Evolutionary conservation across 2,797 vertebrate genomes (phyloP).

Genomic region (Spea hammondii): DNA sequence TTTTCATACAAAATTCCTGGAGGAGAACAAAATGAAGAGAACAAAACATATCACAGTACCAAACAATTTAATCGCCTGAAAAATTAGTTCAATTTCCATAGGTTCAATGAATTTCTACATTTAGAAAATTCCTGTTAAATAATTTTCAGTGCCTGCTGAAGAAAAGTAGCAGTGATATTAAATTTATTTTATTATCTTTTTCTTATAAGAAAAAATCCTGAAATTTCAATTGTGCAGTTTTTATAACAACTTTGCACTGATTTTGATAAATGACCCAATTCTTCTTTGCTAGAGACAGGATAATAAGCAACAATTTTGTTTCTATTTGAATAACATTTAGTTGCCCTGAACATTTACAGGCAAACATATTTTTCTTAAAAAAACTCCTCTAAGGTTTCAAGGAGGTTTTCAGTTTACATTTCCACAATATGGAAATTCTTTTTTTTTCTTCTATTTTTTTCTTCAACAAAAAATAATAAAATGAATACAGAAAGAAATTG

Average conservation of each 20-base stretch:
- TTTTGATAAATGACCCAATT: conserved; percentile 18
- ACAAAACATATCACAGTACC: conserved; percentile 6
- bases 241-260: background rate
- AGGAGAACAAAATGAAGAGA: conserved; percentile 46
- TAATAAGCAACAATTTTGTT: background rate
- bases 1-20: conserved; percentile 32
- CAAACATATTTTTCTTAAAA: no score
- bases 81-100: conserved; percentile 27
- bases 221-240: background rate
- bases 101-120: background rate
- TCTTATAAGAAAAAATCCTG: background rate
- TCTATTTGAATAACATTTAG: background rate
- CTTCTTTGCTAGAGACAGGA: background rate
- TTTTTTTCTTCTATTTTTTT: no score
- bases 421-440: no score
- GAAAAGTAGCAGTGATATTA: background rate
- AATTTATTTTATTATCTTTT: background rate
- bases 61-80: conserved; percentile 15
- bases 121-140: background rate
- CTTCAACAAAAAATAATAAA: no score
- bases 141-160: background rate
- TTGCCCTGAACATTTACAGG: no score
- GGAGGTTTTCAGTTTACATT: no score
- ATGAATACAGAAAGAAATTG: no score
- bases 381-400: no score